A percentile compares a stretch with the other conserved stretches of the same genome.
Evolutionary conservation across 1,140 invertebrate species (phyloP).

Genomic region (Mizuhopecten yessoensis): DNA sequence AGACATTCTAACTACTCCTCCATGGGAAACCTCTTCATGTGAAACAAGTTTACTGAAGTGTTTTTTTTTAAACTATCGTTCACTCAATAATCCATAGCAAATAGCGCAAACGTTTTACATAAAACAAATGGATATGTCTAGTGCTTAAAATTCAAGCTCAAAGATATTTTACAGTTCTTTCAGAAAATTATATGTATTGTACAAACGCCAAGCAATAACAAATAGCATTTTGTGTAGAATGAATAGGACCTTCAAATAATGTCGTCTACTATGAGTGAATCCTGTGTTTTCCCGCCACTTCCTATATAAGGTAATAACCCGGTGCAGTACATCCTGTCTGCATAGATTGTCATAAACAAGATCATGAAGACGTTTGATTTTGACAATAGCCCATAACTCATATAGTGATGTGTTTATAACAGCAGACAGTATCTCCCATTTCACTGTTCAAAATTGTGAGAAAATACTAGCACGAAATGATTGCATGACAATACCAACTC

Average conservation of each 20-base stretch:
- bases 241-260: background rate
- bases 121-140: conserved; percentile 1
- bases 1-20: too few species aligned
- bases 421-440: background rate
- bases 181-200: conserved; percentile 17
- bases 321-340: background rate
- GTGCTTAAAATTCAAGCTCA: background rate
- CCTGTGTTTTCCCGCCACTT: background rate
- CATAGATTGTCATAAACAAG: conserved; percentile 39
- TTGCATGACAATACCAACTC: background rate
- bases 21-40: background rate
- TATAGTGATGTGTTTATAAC: background rate
- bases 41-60: background rate
- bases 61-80: background rate
- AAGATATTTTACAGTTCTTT: conserved; percentile 4
- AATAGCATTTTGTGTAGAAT: background rate
- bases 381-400: background rate
- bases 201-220: conserved; percentile 1
- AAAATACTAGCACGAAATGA: background rate
- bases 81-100: too few species aligned
- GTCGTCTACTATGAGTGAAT: background rate
- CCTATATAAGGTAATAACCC: background rate
- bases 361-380: background rate
- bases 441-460: background rate
- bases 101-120: background rate